A percentile compares a stretch with the other conserved stretches of the same genome.
Conservation (phyloP, 2,888 invertebrate species). For the Augochlorella aurata region DNA sequence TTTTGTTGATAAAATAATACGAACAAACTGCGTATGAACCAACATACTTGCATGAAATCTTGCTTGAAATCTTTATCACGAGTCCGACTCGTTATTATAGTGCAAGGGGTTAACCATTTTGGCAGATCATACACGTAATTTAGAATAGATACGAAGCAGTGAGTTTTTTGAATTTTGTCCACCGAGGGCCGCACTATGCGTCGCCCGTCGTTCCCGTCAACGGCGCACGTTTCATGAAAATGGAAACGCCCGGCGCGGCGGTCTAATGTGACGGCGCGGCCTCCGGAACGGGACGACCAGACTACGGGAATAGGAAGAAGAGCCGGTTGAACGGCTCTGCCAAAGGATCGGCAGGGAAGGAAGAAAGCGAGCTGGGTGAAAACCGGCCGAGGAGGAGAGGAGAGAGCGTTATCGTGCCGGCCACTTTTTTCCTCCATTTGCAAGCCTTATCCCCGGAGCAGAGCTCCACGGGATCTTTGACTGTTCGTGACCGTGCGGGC, state of each 20-base stretch:
- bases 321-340: background rate
- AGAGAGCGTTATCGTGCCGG: slow-evolving; percentile 60
- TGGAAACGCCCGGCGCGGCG: slow-evolving; percentile 58
- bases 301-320: slow-evolving; percentile 12
- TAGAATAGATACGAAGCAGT: too few relatives aligned
- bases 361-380: background rate
- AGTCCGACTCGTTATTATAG: too few relatives aligned
- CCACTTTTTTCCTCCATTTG: slow-evolving; percentile 67
- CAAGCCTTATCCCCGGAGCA: slow-evolving; percentile 44
- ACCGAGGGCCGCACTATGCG: too few relatives aligned
- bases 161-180: too few relatives aligned
- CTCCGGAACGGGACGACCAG: background rate
- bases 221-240: slow-evolving; percentile 63
- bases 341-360: background rate
- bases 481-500: slow-evolving; percentile 43
- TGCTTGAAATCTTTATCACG: too few relatives aligned
- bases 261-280: slow-evolving; percentile 69
- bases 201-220: slow-evolving; percentile 27
- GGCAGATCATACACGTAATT: too few relatives aligned
- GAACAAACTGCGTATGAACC: too few relatives aligned
- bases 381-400: background rate
- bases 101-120: too few relatives aligned
- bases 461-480: slow-evolving; percentile 36
- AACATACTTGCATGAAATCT: too few relatives aligned
- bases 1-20: too few relatives aligned